Base-by-base conservation (phyloP, 2,113 vertebrate species). In the Neoarius graeffei region DNA sequence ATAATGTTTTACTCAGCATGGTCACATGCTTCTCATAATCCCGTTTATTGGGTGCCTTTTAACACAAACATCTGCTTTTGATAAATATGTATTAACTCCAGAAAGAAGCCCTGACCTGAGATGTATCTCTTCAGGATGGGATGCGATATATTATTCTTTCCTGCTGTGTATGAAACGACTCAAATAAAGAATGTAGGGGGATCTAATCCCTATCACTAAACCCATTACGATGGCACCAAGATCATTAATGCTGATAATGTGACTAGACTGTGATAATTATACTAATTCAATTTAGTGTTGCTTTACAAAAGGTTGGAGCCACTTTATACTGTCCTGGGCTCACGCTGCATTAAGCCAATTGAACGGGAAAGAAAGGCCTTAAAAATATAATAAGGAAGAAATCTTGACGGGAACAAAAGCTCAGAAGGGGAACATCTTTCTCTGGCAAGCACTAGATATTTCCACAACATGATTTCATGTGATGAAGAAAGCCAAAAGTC, bases 1-100 rank as follows among this genome's bases (percentile, higher is more conserved):
- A 69, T 30, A 42, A 81, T 48, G 50, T 57, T 89, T 83, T 83
- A 81, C 64, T 30, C 56, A 14, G 25, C 80, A 20, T 25, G 23
- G n/a, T 52, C 77, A 89, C 76, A 71, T 87, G 89, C 7, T 89
- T 89, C 79, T 59, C 30, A 60, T 89, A 73, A 76, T 7, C 67
- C 57, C 59, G 69, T n/a, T 77, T 17, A 27, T 59, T 3, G 14
- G 10, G 59, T 11, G 52, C 25, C 56, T 76, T 86, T 81, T 23
- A 56, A 57, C 77, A 57, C 62, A n/a, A 69, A 25, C 81, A 87
- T 89, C 81, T 87, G 73, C n/a, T 7, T 81, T 60, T 71, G 48
- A 87, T 81, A 23, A 50, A 73, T 30, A 62, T 11, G 23, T 73
- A 57, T 20, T 73, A 54, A 23, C 11, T 56, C 56, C 73, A 64